Evolutionary conservation across 1,140 invertebrate species (phyloP), one percentile per base, ranked within the genome.

Genomic region (Pygmarrhopalites habei): DNA sequence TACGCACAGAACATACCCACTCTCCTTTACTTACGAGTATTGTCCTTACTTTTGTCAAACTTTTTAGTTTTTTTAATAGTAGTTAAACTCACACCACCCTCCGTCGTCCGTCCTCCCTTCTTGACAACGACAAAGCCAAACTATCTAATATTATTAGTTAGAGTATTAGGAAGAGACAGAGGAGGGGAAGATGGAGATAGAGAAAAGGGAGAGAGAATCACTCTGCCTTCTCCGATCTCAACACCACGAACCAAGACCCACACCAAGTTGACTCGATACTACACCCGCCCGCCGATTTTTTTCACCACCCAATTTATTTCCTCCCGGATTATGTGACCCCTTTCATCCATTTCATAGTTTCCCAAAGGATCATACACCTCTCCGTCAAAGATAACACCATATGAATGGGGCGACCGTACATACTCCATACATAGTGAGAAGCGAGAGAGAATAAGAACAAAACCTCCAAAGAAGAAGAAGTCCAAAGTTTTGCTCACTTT

Each of bases 1-100:
- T 71, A 71, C n/a, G 69, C 69, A 66, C 69, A 71, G 47, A 71
- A 71, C 69, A 71, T 71, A 19, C n/a, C n/a, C n/a, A n/a, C n/a
- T n/a, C n/a, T n/a, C n/a, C n/a, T n/a, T n/a, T n/a, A n/a, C n/a
- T n/a, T n/a, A n/a, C n/a, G n/a, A n/a, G n/a, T n/a, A n/a, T n/a
- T n/a, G n/a, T n/a, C n/a, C n/a, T n/a, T n/a, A n/a, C n/a, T n/a
- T n/a, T n/a, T n/a, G n/a, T n/a, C n/a, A n/a, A n/a, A n/a, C n/a
- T n/a, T n/a, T n/a, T n/a, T n/a, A n/a, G n/a, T n/a, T n/a, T n/a
- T n/a, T n/a, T n/a, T n/a, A n/a, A n/a, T n/a, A n/a, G n/a, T 35
- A 15, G 32, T 35, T 5, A 35, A 35, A 35, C 32, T 35, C 5
- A 5, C 32, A 35, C 32, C 15, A 35, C 15, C 15, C 5, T 7